Base-by-base conservation (phyloP, 1,140 invertebrate genomes). In the Leptopilina boulardi region DNA sequence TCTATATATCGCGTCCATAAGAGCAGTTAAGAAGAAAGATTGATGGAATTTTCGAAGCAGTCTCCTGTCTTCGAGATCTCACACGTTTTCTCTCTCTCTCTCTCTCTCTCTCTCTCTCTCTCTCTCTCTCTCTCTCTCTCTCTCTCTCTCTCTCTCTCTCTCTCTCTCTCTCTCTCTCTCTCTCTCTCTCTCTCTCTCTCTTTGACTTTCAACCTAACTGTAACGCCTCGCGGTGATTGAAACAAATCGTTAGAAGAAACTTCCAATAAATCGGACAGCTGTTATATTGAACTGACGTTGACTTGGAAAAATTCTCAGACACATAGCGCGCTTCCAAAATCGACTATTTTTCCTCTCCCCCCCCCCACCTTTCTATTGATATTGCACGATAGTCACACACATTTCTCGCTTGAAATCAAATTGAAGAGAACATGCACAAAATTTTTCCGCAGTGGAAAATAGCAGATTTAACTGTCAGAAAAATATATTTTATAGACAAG, bases 41-140 rank as follows among this genome's bases (percentile, higher is more conserved):
- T 83, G 82, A 83, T 83, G 78, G 78, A 73, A 78, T 80, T 81
- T 80, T 75, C 70, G 44, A 75, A 18, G 71, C 71, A 74, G 79
- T 77, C 75, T 81, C 80, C 74, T 74, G 74, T 74, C 73, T 59
- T 72, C 75, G 51, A 34, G 77, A 83, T 83, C 77, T 83, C 76
- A 30, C 56, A 66, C 59, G 59, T 30, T 66, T n/a, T n/a, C n/a
- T n/a, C n/a, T n/a, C n/a, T n/a, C n/a, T n/a, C n/a, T n/a, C n/a
- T n/a, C n/a, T n/a, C n/a, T n/a, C n/a, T n/a, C n/a, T n/a, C n/a
- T n/a, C n/a, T n/a, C n/a, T n/a, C n/a, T n/a, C n/a, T n/a, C n/a
- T n/a, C n/a, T n/a, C n/a, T n/a, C n/a, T n/a, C n/a, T n/a, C n/a
- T n/a, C n/a, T n/a, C n/a, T n/a, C n/a, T n/a, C n/a, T n/a, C n/a